phyloP scores from a whole-genome alignment of 2,113 vertebrate genomes.

The Pyxicephalus adspersus region DNA sequence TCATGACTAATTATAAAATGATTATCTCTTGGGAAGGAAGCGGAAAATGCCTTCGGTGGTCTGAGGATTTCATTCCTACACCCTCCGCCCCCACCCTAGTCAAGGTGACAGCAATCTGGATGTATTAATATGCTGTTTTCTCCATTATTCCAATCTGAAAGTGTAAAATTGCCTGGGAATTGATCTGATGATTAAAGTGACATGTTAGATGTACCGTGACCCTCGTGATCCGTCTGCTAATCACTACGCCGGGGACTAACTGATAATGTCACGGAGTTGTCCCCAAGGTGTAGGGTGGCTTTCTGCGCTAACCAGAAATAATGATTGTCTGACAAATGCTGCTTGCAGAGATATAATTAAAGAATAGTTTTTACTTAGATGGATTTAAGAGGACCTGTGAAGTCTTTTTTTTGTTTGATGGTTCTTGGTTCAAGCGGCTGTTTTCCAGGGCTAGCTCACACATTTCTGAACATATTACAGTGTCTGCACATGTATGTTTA shows the following conservation, averaged over 20 bases:
- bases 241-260: conserved; percentile 19
- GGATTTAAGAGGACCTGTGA: no score
- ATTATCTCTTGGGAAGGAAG: background rate
- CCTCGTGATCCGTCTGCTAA: conserved; percentile 33
- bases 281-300: background rate
- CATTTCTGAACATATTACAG: no score
- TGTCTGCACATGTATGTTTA: no score
- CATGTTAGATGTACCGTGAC: conserved; percentile 40
- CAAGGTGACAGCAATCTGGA: conserved; percentile 23
- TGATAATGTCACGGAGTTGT: conserved; percentile 34
- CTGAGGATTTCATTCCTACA: background rate
- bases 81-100: background rate
- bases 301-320: background rate
- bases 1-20: no score
- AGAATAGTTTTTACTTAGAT: no score
- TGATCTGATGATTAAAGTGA: conserved; percentile 38
- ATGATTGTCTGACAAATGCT: background rate
- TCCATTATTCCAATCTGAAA: conserved; percentile 47
- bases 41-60: background rate
- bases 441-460: no score
- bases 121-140: background rate
- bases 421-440: no score
- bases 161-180: conserved; percentile 47
- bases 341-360: no score
- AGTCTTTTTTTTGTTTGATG: no score